phyloP scores from a whole-genome alignment of 2,888 invertebrate genomes.

The Mesorhabditis sp. region DNA sequence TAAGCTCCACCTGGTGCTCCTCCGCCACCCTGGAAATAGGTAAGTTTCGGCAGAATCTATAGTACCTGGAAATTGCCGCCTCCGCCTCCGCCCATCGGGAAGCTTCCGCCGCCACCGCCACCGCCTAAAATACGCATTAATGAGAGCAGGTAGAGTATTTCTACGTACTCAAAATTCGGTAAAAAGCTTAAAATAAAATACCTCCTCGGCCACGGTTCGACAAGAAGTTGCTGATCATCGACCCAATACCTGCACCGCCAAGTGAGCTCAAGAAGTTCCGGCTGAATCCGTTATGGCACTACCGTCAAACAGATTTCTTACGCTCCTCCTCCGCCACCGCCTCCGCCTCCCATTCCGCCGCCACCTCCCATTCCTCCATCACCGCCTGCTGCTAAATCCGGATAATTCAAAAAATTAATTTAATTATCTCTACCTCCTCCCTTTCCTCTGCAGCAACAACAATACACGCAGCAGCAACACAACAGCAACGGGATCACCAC shows the following conservation, averaged over 20 bases:
- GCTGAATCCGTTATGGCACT: conserved; percentile 14
- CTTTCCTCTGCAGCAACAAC: conserved; percentile 48
- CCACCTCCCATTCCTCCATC: neutral
- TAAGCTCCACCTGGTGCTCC: conserved; percentile 13
- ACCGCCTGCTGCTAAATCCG: neutral
- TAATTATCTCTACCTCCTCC: conserved; percentile 28
- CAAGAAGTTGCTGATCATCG: conserved; percentile 28
- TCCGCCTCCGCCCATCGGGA: conserved; percentile 19
- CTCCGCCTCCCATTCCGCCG: neutral
- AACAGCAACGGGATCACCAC: conserved; percentile 46
- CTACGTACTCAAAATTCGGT: conserved; percentile 14
- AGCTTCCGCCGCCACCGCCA: conserved; percentile 21
- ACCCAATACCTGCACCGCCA: conserved; percentile 35
- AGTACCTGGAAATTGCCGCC: conserved; percentile 6
- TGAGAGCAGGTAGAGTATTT: neutral
- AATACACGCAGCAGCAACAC: conserved; percentile 51
- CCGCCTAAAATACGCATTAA: neutral
- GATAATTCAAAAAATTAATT: neutral
- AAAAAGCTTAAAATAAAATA: conserved; percentile 1
- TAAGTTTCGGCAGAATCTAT: conserved; percentile 15
- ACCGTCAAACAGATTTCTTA: conserved; percentile 7
- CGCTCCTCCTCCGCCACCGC: neutral
- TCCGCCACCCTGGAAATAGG: conserved; percentile 18
- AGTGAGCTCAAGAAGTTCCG: conserved; percentile 23
- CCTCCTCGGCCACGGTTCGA: conserved; percentile 15